Base-by-base conservation (phyloP, 2,888 invertebrate species). In the Ecdyonurus torrentis region DNA sequence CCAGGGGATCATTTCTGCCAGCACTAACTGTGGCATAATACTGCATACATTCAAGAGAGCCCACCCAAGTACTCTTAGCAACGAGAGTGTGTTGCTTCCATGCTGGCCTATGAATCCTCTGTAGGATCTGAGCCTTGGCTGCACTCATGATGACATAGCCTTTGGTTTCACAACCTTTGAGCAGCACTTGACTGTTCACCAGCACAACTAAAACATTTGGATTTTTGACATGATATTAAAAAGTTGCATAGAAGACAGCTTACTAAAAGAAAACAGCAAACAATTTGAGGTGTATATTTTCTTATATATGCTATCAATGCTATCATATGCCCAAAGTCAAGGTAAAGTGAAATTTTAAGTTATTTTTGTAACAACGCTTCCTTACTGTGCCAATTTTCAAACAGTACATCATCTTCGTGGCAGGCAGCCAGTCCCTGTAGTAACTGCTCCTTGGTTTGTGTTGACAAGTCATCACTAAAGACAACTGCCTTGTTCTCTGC, bases 11-110 rank as follows among this genome's bases (percentile, higher is more conserved):
- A 66, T 82, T 81, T 71, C 86, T 84, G 37, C 83, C 83, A 2
- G 90, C 91, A 73, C 89, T 89, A 60, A 98, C 95, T 7, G 99
- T 99, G 15, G 98, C 98, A 78, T 98, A 99, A 78, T 99, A 99
- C 82, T 98, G 98, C 94, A 99, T 95, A 75, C 97, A 95, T 72
- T 92, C 91, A 15, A 99, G 79, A 62, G 90, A 86, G 22, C 97
- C 97, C 66, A 90, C 86, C 96, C 98, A 98, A 0, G 97, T 94
- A 0, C 90, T 89, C 76, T 98, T 98, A 25, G 90, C 85, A n/a
- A 94, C 88, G 1, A 93, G 78, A 10, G 90, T 89, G 61, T 89
- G 79, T 70, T 90, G 87, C 63, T 86, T 84, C 93, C 93, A 94
- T 0, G 91, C 88, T 0, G 97, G 92, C 63, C 88, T 83, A 74